These are phyloP conservation scores for Arremon aurantiirostris DNA, from an alignment of 2,797 vertebrate species.

Conservation along the genomic window DNA sequence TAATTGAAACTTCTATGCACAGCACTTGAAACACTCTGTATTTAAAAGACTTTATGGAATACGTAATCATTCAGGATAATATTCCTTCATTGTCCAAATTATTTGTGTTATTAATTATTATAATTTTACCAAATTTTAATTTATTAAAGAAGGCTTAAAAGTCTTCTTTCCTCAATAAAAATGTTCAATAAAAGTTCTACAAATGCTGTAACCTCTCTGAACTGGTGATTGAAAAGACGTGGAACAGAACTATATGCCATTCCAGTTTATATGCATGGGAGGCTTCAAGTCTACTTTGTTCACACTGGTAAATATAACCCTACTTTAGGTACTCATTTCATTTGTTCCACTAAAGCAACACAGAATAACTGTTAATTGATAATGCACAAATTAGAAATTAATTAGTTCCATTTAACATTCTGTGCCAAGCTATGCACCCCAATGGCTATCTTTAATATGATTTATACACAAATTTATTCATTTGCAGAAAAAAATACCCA, in stretches of 20 bases:
- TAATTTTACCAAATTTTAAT: background rate
- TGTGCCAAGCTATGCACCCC: background rate
- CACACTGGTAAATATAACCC: background rate
- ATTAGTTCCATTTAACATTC: background rate
- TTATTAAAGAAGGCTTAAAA: background rate
- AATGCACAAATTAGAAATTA: background rate
- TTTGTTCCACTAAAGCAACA: background rate
- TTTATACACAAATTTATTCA: background rate
- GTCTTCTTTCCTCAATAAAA: background rate
- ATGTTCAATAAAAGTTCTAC: background rate
- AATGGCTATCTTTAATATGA: background rate
- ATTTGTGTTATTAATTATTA: background rate
- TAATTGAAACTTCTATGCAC: conserved; percentile 23
- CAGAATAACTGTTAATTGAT: background rate
- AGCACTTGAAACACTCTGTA: background rate
- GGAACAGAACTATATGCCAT: background rate
- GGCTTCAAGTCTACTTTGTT: background rate
- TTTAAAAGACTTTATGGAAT: background rate
- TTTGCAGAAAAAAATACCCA: background rate
- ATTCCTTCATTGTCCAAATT: background rate
- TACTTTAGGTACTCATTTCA: background rate
- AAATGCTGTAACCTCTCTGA: background rate
- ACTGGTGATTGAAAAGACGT: background rate
- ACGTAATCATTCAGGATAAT: background rate
- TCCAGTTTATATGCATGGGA: background rate